Percentiles rank a stretch among this genome's conserved stretches.
Conservation (phyloP, 2,113 vertebrate species). For the Fregata magnificens region DNA sequence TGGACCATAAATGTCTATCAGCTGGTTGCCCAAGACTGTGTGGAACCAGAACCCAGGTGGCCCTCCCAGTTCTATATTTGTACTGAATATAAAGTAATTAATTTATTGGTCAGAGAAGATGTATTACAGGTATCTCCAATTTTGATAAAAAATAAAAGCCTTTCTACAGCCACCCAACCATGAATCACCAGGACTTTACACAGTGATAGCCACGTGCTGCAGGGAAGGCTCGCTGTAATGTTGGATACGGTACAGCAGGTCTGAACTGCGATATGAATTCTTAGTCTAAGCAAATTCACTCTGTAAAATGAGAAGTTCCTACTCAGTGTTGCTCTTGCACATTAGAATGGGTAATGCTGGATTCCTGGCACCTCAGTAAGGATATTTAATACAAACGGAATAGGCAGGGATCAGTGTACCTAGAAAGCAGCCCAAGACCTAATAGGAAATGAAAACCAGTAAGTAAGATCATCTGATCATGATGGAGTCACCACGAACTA, state of each 20-base stretch:
- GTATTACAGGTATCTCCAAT: neutral
- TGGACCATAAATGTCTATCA: neutral
- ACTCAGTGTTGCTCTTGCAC: neutral
- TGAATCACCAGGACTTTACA: neutral
- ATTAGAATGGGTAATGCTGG: neutral
- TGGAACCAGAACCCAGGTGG: neutral
- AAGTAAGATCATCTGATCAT: neutral
- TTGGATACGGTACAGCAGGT: neutral
- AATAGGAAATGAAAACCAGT: neutral
- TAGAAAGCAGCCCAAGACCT: neutral
- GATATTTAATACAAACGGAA: neutral
- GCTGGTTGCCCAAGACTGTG: neutral
- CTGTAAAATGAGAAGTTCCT: neutral
- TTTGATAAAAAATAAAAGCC: neutral
- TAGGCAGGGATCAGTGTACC: neutral
- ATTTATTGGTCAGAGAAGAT: neutral
- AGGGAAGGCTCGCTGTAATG: neutral
- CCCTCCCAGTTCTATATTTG: neutral
- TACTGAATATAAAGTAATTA: neutral
- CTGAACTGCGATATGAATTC: neutral
- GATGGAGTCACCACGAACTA: fast-evolving
- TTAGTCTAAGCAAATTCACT: neutral
- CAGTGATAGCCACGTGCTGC: neutral
- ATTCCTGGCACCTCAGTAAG: neutral
- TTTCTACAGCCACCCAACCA: neutral